Evolutionary conservation across 2,113 vertebrate genomes (phyloP), one percentile per base, ranked within the genome.

Genomic region (Rynchops niger): DNA sequence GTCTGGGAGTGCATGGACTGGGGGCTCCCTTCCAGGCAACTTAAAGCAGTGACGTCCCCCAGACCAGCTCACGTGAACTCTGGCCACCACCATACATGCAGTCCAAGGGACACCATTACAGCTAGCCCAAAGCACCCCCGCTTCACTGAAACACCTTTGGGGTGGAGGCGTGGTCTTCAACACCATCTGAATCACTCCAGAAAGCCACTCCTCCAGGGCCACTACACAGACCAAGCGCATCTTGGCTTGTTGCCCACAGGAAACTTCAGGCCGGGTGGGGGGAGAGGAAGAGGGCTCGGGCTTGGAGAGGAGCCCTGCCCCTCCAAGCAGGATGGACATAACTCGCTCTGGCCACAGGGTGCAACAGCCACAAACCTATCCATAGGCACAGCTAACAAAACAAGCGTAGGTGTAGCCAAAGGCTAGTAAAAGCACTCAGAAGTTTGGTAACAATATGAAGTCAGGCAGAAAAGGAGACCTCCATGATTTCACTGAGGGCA

Each of bases 291-390:
- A 91, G 29, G 20, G 10, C 47, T 87, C 2, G 6, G 38, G 65
- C 69, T 84, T 87, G 92, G 90, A 96, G 63, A 61, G 50, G 22
- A 94, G 61, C 92, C 77, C 52, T 85, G 73, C 20, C 47, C 61
- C 15, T 71, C 85, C 58, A 50, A 90, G 47, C 65, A 79, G 32
- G 20, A 70, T 32, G 42, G 70, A 26, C 47, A 27, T 59, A 87
- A 62, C 36, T 74, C 3, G 2, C 19, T 55, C 56, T 47, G 73
- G 59, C 34, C 59, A 49, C 42, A 70, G 77, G n/a, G 38, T 6
- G 0, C 56, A 78, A 65, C 30, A 86, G 72, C 58, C 89, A 78
- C 55, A 50, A 66, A 26, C 56, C 65, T 45, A 8, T 58, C 73
- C 45, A 43, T 21, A 86, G 59, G 42, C 45, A 84, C 38, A 71